Evolutionary conservation across 2,888 invertebrate genomes (phyloP), one percentile per base, ranked within the genome.

Genomic region (Smittia sp.): DNA sequence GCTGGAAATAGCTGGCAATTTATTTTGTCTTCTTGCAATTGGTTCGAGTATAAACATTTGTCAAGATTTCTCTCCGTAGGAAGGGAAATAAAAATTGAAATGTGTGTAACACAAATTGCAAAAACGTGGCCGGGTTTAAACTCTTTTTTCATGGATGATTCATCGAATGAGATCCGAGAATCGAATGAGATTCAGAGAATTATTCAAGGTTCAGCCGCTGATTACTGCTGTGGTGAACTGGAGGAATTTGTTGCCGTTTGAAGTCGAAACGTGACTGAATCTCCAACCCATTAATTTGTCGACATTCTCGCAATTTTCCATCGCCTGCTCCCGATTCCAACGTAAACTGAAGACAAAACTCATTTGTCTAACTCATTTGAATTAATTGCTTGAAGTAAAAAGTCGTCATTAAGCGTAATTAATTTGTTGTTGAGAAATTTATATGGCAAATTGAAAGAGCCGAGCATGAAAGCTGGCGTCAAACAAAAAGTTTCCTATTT

Each of bases 351-450:
- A 46, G 46, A n/a, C 46, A n/a, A 46, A n/a, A 46, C 46, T 46
- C 46, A 46, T 46, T 46, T 46, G 46, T 46, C 15, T 46, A 11
- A 46, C 46, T 58, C 22, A 58, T 58, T 58, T 58, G 58, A 63
- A 63, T 63, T 63, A 63, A 63, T 63, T 63, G 63, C 63, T 24
- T 27, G 3, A 63, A 24, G 27, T 25, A 27, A 63, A 58, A 24
- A 63, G 15, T 24, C 63, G 63, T 63, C 63, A 63, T 63, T 63
- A 63, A 27, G n/a, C 63, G 63, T 63, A 63, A 63, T 63, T 63
- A 63, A 63, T 63, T 63, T 63, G 63, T 63, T 63, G 63, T 27
- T 63, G 63, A 63, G 63, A 63, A 63, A 63, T 25, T 63, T 27
- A 63, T 25, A 63, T 63, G 63, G 27, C 63, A 63, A 63, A 63